Base-by-base conservation (phyloP, 2,113 vertebrate genomes). In the Xerus inauris region DNA sequence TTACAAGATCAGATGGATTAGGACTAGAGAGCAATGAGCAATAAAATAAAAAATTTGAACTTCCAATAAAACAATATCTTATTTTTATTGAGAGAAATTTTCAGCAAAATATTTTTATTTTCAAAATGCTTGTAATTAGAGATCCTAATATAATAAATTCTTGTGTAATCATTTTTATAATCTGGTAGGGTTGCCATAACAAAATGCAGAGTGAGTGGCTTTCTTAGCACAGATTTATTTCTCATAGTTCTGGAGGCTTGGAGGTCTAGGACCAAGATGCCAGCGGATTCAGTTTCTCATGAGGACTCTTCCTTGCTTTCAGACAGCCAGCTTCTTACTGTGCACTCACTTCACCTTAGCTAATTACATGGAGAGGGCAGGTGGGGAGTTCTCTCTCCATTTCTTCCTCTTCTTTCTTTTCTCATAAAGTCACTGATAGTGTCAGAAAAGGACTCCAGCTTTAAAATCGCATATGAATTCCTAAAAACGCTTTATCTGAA, bases 71-170 rank as follows among this genome's bases (percentile, higher is more conserved):
- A 73, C 76, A 38, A 45, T 19, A 57, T 87, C 69, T 57, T 88
- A 65, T 54, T 57, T 82, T n/a, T 69, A 85, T 51, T 93, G 26
- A 95, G 26, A 92, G 32, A 96, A 93, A 51, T 16, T 81, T 90
- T 80, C n/a, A 82, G 38, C 22, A 81, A 26, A 65, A 42, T 3
- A 57, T 11, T 82, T 93, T 71, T 82, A 40, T 47, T 87, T 95
- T 87, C 40, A 47, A 87, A 90, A 65, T 59, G 71, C 0, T n/a
- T 40, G 71, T 67, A 38, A 77, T 86, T 67, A 88, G 10, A 82
- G 19, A 91, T n/a, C 14, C 2, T 81, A 87, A 51, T 35, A 83
- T 38, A 75, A 94, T 64, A 51, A 84, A 76, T 88, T 75, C 1
- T 38, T n/a, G 42, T 65, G 17, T 51, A 71, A 16, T 17, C 35